Percentiles rank a stretch among this genome's conserved stretches.
phyloP scores from a whole-genome alignment of 2,888 invertebrate species.

The Ornithoptera priamus region DNA sequence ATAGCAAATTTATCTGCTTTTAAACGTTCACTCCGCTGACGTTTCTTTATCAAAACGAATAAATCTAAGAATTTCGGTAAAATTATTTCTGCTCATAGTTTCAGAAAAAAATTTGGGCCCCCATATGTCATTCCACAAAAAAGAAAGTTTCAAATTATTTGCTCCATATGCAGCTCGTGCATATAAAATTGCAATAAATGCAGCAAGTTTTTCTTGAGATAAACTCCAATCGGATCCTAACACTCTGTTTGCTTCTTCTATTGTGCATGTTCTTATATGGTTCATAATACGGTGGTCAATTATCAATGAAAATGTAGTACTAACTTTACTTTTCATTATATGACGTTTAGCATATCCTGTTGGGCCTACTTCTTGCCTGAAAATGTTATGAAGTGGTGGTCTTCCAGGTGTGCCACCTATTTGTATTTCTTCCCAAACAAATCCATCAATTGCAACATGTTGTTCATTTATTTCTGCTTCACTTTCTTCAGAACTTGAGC shows the following conservation, averaged over 20 bases:
- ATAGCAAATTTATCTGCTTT: conserved; percentile 13
- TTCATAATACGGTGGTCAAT: conserved; percentile 20
- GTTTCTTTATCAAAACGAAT: conserved; percentile 26
- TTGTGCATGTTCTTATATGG: conserved; percentile 22
- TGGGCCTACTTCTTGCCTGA: conserved; percentile 25
- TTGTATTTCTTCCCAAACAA: conserved; percentile 21
- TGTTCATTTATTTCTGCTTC: conserved; percentile 14
- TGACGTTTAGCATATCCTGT: conserved; percentile 26
- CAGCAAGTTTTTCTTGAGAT: conserved; percentile 22
- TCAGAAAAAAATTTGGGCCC: conserved; percentile 29
- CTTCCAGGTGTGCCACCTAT: conserved; percentile 16
- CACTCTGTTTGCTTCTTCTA: conserved; percentile 23
- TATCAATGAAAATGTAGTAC: conserved; percentile 23
- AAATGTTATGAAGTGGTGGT: conserved; percentile 23
- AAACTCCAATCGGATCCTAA: conserved; percentile 25
- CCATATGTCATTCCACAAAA: conserved; percentile 18
- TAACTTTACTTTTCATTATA: conserved; percentile 26
- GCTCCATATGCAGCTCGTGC: conserved; percentile 20
- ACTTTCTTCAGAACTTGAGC: conserved; percentile 25
- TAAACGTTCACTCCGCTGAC: conserved; percentile 8
- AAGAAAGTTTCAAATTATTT: conserved; percentile 21
- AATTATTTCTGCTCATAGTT: conserved; percentile 26
- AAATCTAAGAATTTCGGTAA: conserved; percentile 24
- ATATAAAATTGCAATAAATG: conserved; percentile 27
- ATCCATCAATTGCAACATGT: conserved; percentile 21